These are phyloP conservation scores for Drosophila anomalata DNA, from an alignment of 2,888 invertebrate species.

Conservation along the genomic window DNA sequence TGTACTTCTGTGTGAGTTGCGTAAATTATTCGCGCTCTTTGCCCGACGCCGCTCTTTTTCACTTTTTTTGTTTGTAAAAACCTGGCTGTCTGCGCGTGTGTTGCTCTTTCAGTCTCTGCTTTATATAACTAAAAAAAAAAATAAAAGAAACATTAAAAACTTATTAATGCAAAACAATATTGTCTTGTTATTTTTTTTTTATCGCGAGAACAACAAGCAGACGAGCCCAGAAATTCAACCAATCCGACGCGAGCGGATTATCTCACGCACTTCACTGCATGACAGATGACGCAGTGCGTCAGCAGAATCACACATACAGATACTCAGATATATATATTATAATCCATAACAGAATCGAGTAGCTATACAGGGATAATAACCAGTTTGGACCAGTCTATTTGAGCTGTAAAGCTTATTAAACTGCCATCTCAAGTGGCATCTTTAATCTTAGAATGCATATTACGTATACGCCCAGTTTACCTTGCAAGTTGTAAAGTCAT, in stretches of 20 bases:
- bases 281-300: constrained; percentile 44
- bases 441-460: neutral
- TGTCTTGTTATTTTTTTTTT: constrained; percentile 30
- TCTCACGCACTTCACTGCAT: constrained; percentile 27
- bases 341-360: neutral
- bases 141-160: neutral
- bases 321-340: neutral
- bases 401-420: neutral
- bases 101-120: constrained; percentile 39
- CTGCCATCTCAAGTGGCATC: neutral
- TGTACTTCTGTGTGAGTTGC: constrained; percentile 13
- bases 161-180: neutral
- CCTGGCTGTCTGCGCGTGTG: constrained; percentile 54
- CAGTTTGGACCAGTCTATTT: neutral
- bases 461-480: constrained; percentile 18
- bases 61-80: constrained; percentile 38
- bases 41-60: constrained; percentile 30
- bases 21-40: constrained; percentile 55
- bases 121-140: constrained; percentile 21
- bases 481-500: constrained; percentile 6
- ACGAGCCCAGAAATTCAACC: constrained; percentile 73
- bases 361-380: neutral
- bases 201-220: constrained; percentile 43
- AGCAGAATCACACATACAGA: neutral
- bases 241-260: constrained; percentile 52